Conservation (phyloP, 2,113 vertebrate genomes). For the human (Homo sapiens) region GRCh38 chrX:30861501-30862000, state of each 20-base stretch:
- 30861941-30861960: background rate
- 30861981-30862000: background rate
- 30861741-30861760: background rate
- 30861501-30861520: slow-evolving; percentile 16
- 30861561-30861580: slow-evolving; percentile 24
- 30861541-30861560: slow-evolving; percentile 22
- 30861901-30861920: background rate
- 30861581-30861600: background rate
- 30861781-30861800: background rate
- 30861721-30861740: slow-evolving; percentile 12
- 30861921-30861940: background rate
- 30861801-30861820: background rate
- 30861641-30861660: slow-evolving; percentile 1
- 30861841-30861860: slow-evolving; percentile 13
- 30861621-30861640: slow-evolving; percentile 19
- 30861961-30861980: background rate
- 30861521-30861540: slow-evolving; percentile 11
- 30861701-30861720: background rate
- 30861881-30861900: background rate
- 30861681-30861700: background rate
- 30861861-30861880: background rate
- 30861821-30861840: background rate
- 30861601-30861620: background rate
- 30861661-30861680: background rate
- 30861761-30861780: background rate